phyloP scores from a whole-genome alignment of 2,113 vertebrate species.

The Todiramphus saurophagus region DNA sequence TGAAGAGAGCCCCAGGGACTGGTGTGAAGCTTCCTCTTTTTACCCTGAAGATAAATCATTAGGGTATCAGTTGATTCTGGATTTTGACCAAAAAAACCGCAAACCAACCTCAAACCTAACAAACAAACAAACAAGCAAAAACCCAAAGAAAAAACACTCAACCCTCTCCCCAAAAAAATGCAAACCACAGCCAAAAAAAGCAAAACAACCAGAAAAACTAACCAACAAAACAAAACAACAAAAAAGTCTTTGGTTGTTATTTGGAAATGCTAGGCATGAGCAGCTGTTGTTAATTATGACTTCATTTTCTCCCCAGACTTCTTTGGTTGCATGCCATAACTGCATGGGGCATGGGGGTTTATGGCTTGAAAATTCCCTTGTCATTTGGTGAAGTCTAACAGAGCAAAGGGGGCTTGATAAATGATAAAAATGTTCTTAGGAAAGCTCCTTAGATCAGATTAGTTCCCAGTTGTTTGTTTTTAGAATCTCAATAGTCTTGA shows the following conservation, averaged over 20 bases:
- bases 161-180: too few relatives aligned
- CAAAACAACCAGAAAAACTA: background rate
- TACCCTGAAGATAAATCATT: constrained; percentile 48
- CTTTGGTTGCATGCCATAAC: constrained; percentile 75
- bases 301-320: constrained; percentile 72
- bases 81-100: background rate
- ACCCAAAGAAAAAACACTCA: too few relatives aligned
- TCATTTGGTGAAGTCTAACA: constrained; percentile 78
- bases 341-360: constrained; percentile 75
- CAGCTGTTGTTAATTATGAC: constrained; percentile 81
- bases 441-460: constrained; percentile 69
- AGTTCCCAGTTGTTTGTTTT: constrained; percentile 58
- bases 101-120: background rate
- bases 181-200: background rate
- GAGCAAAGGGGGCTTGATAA: constrained; percentile 74
- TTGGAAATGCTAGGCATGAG: constrained; percentile 61
- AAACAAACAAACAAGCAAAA: too few relatives aligned
- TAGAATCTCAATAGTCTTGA: constrained; percentile 36
- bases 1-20: background rate
- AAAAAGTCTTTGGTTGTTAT: background rate
- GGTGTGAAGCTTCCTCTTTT: constrained; percentile 49
- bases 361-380: constrained; percentile 76
- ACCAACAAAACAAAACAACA: too few relatives aligned
- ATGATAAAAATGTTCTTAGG: constrained; percentile 64
- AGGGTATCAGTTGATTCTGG: background rate